Percentiles rank a stretch among this genome's conserved stretches.
These are phyloP conservation scores for Drosophila navojoa DNA, from an alignment of 1,140 invertebrate species.

Conservation along the genomic window DNA sequence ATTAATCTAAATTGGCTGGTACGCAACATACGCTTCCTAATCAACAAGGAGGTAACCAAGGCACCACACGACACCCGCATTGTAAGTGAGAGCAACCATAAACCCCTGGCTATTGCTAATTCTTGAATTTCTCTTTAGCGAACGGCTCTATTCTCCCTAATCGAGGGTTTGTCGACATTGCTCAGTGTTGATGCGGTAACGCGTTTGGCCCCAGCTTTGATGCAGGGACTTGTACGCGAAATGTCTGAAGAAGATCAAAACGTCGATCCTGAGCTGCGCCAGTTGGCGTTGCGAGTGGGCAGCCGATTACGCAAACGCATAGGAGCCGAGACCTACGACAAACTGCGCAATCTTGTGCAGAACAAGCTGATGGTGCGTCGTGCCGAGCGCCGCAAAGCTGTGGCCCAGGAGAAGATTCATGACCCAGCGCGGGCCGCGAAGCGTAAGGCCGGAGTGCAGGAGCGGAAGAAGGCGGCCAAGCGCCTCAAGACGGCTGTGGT, in stretches of 20 bases:
- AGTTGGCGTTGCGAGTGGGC: slow-evolving; percentile 88
- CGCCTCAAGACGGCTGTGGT: slow-evolving; percentile 71
- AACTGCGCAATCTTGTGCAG: slow-evolving; percentile 85
- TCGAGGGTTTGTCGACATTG: slow-evolving; percentile 87
- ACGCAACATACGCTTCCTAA: slow-evolving; percentile 85
- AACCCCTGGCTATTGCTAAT: neutral
- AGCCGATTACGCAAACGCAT: slow-evolving; percentile 88
- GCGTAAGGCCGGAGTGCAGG: slow-evolving; percentile 84
- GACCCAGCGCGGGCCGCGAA: slow-evolving; percentile 89
- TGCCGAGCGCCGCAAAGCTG: slow-evolving; percentile 87
- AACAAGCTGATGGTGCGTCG: slow-evolving; percentile 86
- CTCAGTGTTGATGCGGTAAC: slow-evolving; percentile 84
- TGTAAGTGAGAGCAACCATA: slow-evolving; percentile 75
- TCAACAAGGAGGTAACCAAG: slow-evolving; percentile 86
- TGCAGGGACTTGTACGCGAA: slow-evolving; percentile 89
- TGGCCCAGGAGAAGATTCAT: slow-evolving; percentile 87
- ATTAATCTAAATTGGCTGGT: slow-evolving; percentile 86
- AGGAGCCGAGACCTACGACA: slow-evolving; percentile 87
- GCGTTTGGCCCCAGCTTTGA: slow-evolving; percentile 85
- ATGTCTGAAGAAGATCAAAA: slow-evolving; percentile 86
- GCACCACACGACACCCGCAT: slow-evolving; percentile 84
- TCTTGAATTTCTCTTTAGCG: slow-evolving; percentile 84
- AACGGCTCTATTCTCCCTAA: slow-evolving; percentile 88
- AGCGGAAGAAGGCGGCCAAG: slow-evolving; percentile 79
- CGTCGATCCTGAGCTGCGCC: slow-evolving; percentile 85